These are phyloP conservation scores for Ommatoiulus sabulosus DNA, from an alignment of 2,888 invertebrate genomes.

Conservation along the genomic window DNA sequence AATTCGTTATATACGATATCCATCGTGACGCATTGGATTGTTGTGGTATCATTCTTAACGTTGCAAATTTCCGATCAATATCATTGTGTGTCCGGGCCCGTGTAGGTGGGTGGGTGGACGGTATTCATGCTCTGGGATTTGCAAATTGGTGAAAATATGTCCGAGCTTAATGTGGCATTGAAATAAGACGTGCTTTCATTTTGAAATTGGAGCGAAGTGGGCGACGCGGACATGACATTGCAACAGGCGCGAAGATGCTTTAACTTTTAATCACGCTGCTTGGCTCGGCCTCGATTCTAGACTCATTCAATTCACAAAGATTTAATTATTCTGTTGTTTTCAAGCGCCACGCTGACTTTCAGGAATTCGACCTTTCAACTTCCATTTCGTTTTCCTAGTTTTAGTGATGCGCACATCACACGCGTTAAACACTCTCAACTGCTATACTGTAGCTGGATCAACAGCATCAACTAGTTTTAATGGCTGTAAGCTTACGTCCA, in stretches of 20 bases:
- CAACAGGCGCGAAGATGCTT: not conserved
- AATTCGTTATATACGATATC: not conserved
- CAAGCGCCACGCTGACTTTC: too few relatives aligned
- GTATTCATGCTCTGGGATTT: not conserved
- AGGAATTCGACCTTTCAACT: not conserved
- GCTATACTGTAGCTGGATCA: too few relatives aligned
- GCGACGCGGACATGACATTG: not conserved
- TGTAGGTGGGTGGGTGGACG: slow-evolving; percentile 6
- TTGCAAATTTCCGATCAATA: not conserved
- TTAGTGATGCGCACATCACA: not conserved
- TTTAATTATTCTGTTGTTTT: slow-evolving; percentile 4
- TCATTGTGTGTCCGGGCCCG: not conserved
- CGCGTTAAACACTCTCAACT: too few relatives aligned
- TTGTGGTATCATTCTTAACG: not conserved
- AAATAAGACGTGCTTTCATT: not conserved
- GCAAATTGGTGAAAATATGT: not conserved
- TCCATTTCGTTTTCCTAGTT: not conserved
- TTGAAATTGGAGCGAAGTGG: not conserved
- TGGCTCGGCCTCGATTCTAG: not conserved
- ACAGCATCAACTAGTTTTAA: too few relatives aligned
- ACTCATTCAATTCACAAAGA: not conserved
- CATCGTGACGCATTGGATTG: too few relatives aligned
- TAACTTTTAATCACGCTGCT: not conserved
- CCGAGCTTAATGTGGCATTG: not conserved
- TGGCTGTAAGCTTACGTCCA: too few relatives aligned